phyloP scores from a whole-genome alignment of 2,113 vertebrate genomes.

The Clarias macrocephalus region DNA sequence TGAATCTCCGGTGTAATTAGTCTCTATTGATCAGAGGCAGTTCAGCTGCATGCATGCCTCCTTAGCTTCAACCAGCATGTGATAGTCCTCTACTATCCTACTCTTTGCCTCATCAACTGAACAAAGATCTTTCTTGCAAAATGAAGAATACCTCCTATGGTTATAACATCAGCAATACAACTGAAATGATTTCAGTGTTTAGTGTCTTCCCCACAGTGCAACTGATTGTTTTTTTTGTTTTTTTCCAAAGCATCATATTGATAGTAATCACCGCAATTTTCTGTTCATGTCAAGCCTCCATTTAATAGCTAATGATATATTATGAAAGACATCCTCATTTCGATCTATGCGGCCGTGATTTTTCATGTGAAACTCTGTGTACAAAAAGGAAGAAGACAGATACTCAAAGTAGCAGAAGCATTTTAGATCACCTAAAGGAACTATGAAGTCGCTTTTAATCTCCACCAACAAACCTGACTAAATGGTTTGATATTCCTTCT shows the following conservation, averaged over 20 bases:
- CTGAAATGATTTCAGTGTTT: slow-evolving; percentile 34
- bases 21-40: slow-evolving; percentile 73
- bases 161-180: slow-evolving; percentile 22
- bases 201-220: slow-evolving; percentile 13
- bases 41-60: slow-evolving; percentile 62
- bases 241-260: slow-evolving; percentile 5
- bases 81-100: slow-evolving; percentile 9
- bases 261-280: slow-evolving; percentile 27
- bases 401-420: slow-evolving; percentile 60
- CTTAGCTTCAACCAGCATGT: slow-evolving; percentile 37
- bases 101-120: slow-evolving; percentile 26
- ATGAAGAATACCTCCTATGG: slow-evolving; percentile 11
- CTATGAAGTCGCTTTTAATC: slow-evolving; percentile 66
- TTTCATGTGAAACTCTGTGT: slow-evolving; percentile 54
- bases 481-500: slow-evolving; percentile 67
- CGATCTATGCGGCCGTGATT: slow-evolving; percentile 30
- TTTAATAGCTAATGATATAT: slow-evolving; percentile 37
- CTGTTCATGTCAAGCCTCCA: slow-evolving; percentile 18
- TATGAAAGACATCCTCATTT: slow-evolving; percentile 33
- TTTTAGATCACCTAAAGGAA: slow-evolving; percentile 62
- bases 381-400: slow-evolving; percentile 54
- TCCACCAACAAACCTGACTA: slow-evolving; percentile 66
- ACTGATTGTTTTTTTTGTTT: slow-evolving; percentile 3
- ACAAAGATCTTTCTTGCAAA: slow-evolving; percentile 24
- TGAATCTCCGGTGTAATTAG: slow-evolving; percentile 78